Percentiles rank a stretch among this genome's conserved stretches.
Evolutionary conservation across 1,140 invertebrate genomes (phyloP).

Genomic region (Zaprionus vittiger): DNA sequence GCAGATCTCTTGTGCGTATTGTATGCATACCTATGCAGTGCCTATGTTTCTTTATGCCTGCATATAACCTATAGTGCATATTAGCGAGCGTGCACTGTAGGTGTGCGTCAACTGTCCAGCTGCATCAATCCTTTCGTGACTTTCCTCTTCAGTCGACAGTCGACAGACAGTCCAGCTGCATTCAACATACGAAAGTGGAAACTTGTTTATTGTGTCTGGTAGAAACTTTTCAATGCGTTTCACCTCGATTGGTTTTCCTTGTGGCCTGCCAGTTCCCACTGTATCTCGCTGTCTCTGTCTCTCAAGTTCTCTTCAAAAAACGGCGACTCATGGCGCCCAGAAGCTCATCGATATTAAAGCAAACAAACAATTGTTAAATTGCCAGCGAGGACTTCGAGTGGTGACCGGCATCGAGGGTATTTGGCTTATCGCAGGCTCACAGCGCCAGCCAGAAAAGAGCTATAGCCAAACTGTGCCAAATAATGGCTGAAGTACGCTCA

Average conservation of each 20-base stretch:
- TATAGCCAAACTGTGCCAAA: too few relatives aligned
- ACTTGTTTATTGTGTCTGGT: neutral
- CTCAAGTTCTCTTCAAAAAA: neutral
- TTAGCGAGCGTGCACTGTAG: too few relatives aligned
- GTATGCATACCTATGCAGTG: too few relatives aligned
- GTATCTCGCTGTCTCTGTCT: neutral
- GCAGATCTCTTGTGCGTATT: too few relatives aligned
- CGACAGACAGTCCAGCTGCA: neutral
- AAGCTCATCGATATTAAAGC: constrained; percentile 6
- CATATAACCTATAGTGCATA: too few relatives aligned
- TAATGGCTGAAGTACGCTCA: too few relatives aligned
- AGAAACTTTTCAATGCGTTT: neutral
- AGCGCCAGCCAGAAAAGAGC: too few relatives aligned
- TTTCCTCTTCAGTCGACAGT: too few relatives aligned
- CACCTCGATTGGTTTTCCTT: neutral
- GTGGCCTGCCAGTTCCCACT: neutral
- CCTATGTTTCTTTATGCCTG: too few relatives aligned
- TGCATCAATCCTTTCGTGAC: too few relatives aligned
- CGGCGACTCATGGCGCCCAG: constrained; percentile 1
- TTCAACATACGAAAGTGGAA: neutral
- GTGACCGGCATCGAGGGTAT: constrained; percentile 3
- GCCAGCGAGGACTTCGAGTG: neutral
- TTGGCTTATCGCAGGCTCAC: neutral
- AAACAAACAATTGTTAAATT: neutral
- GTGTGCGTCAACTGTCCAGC: too few relatives aligned